phyloP scores from a whole-genome alignment of 2,113 vertebrate species.

The Zosterops lateralis region DNA sequence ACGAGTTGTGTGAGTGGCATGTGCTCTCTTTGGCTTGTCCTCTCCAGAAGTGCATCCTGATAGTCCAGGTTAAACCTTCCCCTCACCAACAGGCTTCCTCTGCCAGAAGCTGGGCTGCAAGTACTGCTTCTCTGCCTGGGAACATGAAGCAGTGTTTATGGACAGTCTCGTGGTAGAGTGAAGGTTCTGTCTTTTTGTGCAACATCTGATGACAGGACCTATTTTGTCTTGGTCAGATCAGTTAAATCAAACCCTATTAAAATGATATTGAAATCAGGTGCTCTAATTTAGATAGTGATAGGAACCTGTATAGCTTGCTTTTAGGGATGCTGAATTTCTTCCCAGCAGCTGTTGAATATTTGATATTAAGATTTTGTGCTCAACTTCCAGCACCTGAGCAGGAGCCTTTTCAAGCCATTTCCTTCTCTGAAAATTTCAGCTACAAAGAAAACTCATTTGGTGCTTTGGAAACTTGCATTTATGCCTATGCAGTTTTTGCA shows the following conservation, averaged over 20 bases:
- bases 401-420: neutral
- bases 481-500: neutral
- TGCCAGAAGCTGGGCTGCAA: neutral
- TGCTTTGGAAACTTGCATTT: neutral
- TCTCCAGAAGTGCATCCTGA: neutral
- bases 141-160: neutral
- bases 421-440: neutral
- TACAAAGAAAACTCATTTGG: neutral
- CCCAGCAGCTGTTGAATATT: neutral
- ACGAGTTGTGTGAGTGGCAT: neutral
- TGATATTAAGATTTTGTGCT: neutral
- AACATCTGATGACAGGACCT: neutral
- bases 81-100: neutral
- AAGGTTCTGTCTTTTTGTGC: neutral
- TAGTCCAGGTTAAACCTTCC: neutral
- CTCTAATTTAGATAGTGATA: neutral
- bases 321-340: neutral
- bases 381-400: neutral
- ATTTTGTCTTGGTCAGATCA: neutral
- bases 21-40: neutral
- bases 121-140: neutral
- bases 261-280: neutral
- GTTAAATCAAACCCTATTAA: neutral
- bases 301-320: neutral
- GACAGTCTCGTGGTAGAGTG: accelerated